Evolutionary conservation across 2,113 vertebrate species (phyloP).

Genomic region (Melanotaenia duboulayi): DNA sequence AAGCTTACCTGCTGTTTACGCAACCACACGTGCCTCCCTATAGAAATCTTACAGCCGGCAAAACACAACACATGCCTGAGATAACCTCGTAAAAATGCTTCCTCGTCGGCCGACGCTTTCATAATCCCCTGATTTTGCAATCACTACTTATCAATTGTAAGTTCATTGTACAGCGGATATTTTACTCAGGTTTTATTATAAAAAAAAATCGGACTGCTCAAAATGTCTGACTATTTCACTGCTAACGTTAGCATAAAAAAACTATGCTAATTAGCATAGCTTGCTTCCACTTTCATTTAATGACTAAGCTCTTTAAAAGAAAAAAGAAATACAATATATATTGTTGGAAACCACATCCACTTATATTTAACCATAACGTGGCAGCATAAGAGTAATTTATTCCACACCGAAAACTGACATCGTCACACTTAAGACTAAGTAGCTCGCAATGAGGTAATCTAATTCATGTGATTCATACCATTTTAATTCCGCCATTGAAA

Average conservation of each 20-base stretch:
- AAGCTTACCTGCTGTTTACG: background rate
- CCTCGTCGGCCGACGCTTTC: background rate
- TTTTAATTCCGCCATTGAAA: background rate
- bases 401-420: background rate
- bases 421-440: background rate
- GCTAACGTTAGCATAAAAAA: background rate
- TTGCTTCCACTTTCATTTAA: background rate
- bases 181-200: background rate
- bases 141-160: background rate
- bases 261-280: constrained; percentile 22
- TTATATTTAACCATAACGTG: background rate
- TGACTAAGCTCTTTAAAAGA: background rate
- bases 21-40: constrained; percentile 14
- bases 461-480: background rate
- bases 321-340: background rate
- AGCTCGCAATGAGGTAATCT: background rate
- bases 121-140: background rate
- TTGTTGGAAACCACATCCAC: background rate
- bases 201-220: constrained; percentile 7
- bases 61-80: background rate
- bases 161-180: background rate
- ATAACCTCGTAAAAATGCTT: background rate
- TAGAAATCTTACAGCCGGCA: background rate
- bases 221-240: constrained; percentile 47
- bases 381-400: background rate